phyloP scores from a whole-genome alignment of 2,113 vertebrate genomes.

The Pitta sordida region DNA sequence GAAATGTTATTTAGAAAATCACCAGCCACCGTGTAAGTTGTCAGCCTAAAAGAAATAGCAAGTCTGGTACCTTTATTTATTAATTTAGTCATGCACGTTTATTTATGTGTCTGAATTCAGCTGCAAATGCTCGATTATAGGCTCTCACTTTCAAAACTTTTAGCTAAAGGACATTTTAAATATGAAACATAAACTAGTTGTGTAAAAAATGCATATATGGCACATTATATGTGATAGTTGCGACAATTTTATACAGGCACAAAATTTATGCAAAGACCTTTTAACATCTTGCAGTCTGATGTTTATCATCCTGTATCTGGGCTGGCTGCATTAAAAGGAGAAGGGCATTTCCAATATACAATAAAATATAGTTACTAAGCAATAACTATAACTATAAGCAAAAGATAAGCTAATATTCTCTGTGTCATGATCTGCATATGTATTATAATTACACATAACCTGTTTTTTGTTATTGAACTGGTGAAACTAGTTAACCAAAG shows the following conservation, averaged over 20 bases:
- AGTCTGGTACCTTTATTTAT: neutral
- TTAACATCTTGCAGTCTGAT: neutral
- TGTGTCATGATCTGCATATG: neutral
- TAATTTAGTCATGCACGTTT: neutral
- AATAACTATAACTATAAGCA: neutral
- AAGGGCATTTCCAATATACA: neutral
- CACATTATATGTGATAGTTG: neutral
- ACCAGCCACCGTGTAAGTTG: neutral
- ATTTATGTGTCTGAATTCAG: neutral
- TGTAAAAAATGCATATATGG: neutral
- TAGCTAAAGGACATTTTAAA: neutral
- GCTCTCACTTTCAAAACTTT: neutral
- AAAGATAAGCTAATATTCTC: neutral
- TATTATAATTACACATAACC: neutral
- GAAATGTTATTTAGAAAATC: neutral
- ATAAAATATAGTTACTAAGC: neutral
- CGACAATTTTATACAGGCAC: neutral
- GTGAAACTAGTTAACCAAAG: neutral
- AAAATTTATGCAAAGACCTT: constrained; percentile 4
- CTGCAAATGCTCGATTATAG: neutral
- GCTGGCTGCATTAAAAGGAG: neutral
- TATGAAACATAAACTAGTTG: neutral
- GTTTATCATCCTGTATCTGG: neutral
- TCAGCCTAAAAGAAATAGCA: neutral
- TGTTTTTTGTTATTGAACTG: neutral